Conservation (phyloP, 2,888 invertebrate genomes). For the Euplagia quadripunctaria region DNA sequence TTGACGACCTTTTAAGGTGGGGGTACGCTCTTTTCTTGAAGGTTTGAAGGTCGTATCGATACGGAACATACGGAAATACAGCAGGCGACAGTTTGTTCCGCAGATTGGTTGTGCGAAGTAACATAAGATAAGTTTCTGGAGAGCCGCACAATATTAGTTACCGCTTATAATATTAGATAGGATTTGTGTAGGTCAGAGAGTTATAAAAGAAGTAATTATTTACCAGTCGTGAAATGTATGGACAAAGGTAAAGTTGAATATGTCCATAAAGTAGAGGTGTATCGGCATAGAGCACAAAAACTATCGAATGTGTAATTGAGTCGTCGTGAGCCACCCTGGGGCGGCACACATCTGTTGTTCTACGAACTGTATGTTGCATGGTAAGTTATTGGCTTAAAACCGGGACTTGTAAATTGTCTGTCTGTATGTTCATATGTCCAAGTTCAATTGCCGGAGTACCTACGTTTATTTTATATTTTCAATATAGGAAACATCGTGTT, state of each 20-base stretch:
- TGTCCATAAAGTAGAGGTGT: slow-evolving; percentile 54
- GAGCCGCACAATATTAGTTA: too few relatives aligned
- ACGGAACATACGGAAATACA: too few relatives aligned
- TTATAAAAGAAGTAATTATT: not conserved
- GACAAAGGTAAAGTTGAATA: slow-evolving; percentile 52
- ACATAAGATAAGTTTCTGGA: too few relatives aligned
- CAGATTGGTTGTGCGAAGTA: too few relatives aligned
- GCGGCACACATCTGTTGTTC: slow-evolving; percentile 79
- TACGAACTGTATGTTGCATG: slow-evolving; percentile 51
- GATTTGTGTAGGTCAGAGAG: too few relatives aligned
- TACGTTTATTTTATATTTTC: too few relatives aligned
- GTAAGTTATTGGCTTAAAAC: slow-evolving; percentile 59
- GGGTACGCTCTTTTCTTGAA: too few relatives aligned
- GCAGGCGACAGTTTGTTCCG: too few relatives aligned
- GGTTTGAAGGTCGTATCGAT: too few relatives aligned
- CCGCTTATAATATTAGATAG: too few relatives aligned
- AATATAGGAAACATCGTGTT: too few relatives aligned
- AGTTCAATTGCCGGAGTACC: not conserved
- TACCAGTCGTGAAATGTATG: not conserved
- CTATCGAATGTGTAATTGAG: slow-evolving; percentile 86
- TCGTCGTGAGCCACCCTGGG: slow-evolving; percentile 82
- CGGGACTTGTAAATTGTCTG: not conserved
- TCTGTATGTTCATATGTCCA: not conserved
- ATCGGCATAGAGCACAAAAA: slow-evolving; percentile 71
- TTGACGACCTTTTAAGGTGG: too few relatives aligned